Percentiles rank a stretch among this genome's conserved stretches.
phyloP scores from a whole-genome alignment of 2,797 vertebrate species.

The Leucoraja ocellata region DNA sequence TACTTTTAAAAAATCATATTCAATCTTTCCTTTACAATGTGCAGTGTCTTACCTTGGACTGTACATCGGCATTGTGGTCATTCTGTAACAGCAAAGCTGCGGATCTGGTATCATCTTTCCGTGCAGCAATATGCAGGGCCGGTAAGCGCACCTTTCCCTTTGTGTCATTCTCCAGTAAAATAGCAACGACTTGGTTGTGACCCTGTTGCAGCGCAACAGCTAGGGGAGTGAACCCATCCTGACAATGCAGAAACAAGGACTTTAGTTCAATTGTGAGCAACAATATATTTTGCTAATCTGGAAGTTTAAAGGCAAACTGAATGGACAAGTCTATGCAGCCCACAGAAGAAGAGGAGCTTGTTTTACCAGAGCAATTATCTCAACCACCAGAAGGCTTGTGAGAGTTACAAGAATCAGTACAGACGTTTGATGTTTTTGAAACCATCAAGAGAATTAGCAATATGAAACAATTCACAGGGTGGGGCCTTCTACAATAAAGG shows the following conservation, averaged over 20 bases:
- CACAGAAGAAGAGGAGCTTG: neutral
- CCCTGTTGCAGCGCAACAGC: constrained; percentile 95
- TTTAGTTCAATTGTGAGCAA: neutral
- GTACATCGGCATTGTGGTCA: constrained; percentile 93
- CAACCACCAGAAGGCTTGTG: neutral
- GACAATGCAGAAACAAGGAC: neutral
- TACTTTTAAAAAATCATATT: neutral
- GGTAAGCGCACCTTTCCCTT: constrained; percentile 94
- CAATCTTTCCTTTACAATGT: neutral
- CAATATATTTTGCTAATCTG: neutral
- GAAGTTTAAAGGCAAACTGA: neutral
- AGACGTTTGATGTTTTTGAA: neutral
- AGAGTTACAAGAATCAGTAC: neutral
- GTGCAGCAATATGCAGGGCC: constrained; percentile 88
- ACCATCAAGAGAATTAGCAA: neutral
- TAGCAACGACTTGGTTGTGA: constrained; percentile 93
- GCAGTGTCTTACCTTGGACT: constrained; percentile 79
- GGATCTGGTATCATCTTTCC: constrained; percentile 96
- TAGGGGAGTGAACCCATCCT: constrained; percentile 96
- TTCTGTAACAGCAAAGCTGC: constrained; percentile 92
- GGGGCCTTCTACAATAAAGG: too few species aligned
- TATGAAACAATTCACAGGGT: neutral
- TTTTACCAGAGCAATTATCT: neutral
- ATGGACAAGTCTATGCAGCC: neutral
- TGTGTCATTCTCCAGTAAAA: constrained; percentile 91